Percentiles rank a stretch among this genome's conserved stretches.
These are phyloP conservation scores for Dermatemys mawii DNA, from an alignment of 2,113 vertebrate genomes.

Conservation along the genomic window DNA sequence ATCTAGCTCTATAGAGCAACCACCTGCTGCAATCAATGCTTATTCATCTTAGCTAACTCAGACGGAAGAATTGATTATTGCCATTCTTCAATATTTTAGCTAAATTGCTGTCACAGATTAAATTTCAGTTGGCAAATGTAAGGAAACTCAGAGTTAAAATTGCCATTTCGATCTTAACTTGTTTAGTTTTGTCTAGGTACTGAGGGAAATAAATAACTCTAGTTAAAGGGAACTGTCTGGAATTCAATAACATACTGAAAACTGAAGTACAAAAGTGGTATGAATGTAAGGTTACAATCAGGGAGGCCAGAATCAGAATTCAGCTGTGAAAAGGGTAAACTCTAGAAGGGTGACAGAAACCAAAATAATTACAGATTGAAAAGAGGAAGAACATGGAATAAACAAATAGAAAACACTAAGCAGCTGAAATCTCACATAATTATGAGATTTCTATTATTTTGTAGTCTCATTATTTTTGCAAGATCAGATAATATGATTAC, in stretches of 20 bases:
- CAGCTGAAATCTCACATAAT: neutral
- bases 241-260: neutral
- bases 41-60: neutral
- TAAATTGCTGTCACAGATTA: neutral
- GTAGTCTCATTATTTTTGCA: neutral
- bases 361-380: neutral
- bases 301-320: neutral
- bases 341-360: neutral
- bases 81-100: neutral
- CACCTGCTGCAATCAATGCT: neutral
- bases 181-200: neutral
- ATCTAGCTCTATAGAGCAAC: neutral
- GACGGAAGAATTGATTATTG: neutral
- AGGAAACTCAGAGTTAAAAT: neutral
- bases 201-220: neutral
- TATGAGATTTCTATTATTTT: neutral
- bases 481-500: neutral
- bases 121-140: neutral
- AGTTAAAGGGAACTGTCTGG: neutral
- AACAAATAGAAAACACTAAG: neutral
- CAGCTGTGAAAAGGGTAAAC: neutral
- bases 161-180: neutral
- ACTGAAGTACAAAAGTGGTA: neutral
- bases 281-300: neutral
- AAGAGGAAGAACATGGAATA: neutral